Percentiles rank a stretch among this genome's conserved stretches.
Evolutionary conservation across 2,888 invertebrate species (phyloP).

Genomic region (Drosophila rellima): DNA sequence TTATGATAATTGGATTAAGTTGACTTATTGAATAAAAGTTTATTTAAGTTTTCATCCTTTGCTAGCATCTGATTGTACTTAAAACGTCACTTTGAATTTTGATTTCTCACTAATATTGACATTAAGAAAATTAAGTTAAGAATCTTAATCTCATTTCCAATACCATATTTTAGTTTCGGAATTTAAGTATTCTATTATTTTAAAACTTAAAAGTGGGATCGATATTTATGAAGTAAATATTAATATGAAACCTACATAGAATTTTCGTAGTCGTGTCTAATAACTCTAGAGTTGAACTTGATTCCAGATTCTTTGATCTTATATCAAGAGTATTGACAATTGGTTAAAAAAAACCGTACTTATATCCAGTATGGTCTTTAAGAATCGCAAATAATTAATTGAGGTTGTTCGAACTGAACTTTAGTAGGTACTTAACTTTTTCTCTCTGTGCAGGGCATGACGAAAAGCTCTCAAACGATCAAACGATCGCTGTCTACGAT

Average conservation of each 20-base stretch:
- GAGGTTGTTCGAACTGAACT: background rate
- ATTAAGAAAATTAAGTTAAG: too few relatives aligned
- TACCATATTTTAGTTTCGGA: background rate
- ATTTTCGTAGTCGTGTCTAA: background rate
- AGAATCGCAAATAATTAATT: background rate
- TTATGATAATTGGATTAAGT: too few relatives aligned
- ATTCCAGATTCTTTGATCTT: background rate
- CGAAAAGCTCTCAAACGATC: constrained; percentile 62
- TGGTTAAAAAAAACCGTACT: too few relatives aligned
- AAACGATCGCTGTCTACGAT: constrained; percentile 59
- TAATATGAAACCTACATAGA: too few relatives aligned
- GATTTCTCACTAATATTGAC: background rate
- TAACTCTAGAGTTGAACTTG: background rate
- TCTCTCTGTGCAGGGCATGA: constrained; percentile 51
- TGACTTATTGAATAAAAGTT: too few relatives aligned
- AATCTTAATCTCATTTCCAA: background rate
- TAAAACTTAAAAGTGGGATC: too few relatives aligned
- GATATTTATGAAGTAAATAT: too few relatives aligned
- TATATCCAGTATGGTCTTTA: too few relatives aligned
- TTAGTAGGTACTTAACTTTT: background rate
- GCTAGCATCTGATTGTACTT: too few relatives aligned
- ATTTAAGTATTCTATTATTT: background rate
- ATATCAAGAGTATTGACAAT: too few relatives aligned
- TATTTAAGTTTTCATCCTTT: too few relatives aligned
- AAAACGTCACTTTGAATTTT: background rate